Evolutionary conservation across 2,797 vertebrate species (phyloP), one percentile per base, ranked within the genome.

Genomic region (Syngnathus rostellatus): DNA sequence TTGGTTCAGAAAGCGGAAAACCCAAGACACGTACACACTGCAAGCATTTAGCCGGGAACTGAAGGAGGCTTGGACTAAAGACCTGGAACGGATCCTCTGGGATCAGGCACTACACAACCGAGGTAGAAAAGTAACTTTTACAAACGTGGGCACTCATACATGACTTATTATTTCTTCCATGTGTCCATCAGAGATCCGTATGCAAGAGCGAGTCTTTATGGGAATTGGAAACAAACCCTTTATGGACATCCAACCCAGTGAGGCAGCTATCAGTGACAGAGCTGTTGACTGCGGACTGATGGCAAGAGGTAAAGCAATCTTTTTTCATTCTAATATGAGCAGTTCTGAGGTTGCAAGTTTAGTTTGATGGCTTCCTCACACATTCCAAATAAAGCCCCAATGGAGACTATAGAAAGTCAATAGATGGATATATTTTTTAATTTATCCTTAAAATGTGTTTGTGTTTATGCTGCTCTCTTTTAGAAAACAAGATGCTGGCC

Each of bases 221-320:
- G 93, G 93, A 48, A 90, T 94, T 57, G 93, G 92, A 61, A 91
- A 90, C 76, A 93, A 93, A 69, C 93, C 92, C 58, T 94, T 92
- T 76, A 92, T 90, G 81, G 93, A 93, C 75, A 93, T 94, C 81
- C 80, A 91, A 78, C 92, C 92, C 66, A 94, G 93, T 63, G 93
- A 93, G 14, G 92, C 91, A 39, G 92, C 92, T 19, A 94, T 94
- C 75, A 88, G 73, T 19, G 85, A 92, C 84, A 84, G 92, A 81
- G 91, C 92, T 2, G 75, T 94, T 64, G 89, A 91, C 79, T 92
- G 79, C 67, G 84, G 78, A 1, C 77, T 86, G 51, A 77, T 88
- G 58, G 90, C 89, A 71, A 85, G 88, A 89, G 89, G 91, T 92
- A 64, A 63, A 45, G 6, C 51, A 39, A 58, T 10, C 17, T 31